phyloP scores from a whole-genome alignment of 2,113 vertebrate species.

The Capreolus pygargus region DNA sequence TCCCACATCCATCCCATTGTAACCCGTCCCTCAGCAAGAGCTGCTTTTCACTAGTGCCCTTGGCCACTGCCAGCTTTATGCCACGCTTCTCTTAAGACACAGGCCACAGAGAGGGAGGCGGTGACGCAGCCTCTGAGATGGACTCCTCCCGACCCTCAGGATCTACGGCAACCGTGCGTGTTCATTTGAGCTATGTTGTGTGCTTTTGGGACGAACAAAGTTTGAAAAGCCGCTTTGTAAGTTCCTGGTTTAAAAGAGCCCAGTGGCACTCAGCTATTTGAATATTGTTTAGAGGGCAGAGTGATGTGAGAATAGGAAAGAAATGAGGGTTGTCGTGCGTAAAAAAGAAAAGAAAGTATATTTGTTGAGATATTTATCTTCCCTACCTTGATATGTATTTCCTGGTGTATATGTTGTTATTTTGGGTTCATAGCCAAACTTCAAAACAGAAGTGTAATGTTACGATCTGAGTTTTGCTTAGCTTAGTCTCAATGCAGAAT shows the following conservation, averaged over 20 bases:
- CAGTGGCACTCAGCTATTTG: neutral
- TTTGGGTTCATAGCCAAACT: neutral
- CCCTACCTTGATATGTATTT: neutral
- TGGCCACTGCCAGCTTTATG: neutral
- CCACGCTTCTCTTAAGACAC: neutral
- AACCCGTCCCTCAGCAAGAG: neutral
- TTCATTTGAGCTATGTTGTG: fast-evolving
- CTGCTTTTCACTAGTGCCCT: neutral
- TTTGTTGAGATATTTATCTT: neutral
- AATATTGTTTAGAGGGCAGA: neutral
- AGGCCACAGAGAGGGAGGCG: too few species aligned
- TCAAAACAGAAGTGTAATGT: neutral
- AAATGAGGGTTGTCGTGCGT: neutral
- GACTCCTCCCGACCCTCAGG: neutral
- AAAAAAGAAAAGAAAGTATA: neutral
- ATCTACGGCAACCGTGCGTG: neutral
- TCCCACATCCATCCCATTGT: neutral
- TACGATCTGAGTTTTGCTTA: neutral
- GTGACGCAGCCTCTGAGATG: neutral
- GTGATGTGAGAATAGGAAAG: neutral
- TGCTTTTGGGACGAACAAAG: neutral
- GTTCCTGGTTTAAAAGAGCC: neutral
- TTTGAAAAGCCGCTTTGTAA: neutral
- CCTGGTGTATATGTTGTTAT: neutral
- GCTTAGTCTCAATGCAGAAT: neutral